phyloP scores from a whole-genome alignment of 2,797 vertebrate species.

The Periparus ater region DNA sequence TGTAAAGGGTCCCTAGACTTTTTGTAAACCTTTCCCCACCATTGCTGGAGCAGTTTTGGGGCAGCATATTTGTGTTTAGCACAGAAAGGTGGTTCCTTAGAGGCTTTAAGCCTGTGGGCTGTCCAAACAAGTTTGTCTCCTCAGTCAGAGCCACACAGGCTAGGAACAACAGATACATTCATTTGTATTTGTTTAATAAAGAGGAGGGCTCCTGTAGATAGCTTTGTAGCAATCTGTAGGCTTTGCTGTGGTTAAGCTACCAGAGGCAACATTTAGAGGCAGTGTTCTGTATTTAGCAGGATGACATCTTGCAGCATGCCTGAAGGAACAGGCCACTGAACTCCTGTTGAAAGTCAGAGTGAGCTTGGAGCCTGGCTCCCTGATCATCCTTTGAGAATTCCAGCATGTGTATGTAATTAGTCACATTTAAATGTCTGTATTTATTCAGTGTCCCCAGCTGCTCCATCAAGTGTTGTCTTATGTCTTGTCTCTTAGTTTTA shows the following conservation, averaged over 20 bases:
- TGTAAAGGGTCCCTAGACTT: neutral
- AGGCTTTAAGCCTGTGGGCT: neutral
- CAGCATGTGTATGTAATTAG: conserved; percentile 55
- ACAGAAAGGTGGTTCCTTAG: neutral
- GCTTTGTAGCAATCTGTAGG: neutral
- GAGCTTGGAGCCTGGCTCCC: conserved; percentile 47
- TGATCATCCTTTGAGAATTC: conserved; percentile 59
- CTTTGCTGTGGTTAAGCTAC: neutral
- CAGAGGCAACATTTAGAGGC: conserved; percentile 39
- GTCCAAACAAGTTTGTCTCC: neutral
- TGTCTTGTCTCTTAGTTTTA: conserved; percentile 32
- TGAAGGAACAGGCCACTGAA: conserved; percentile 34
- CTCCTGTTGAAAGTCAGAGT: conserved; percentile 33
- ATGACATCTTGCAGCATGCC: conserved; percentile 63
- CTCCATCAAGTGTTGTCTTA: conserved; percentile 46
- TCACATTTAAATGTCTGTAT: conserved; percentile 61
- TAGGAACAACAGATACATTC: neutral
- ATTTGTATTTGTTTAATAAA: neutral
- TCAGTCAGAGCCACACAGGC: neutral
- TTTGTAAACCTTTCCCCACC: neutral
- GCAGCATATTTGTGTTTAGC: neutral
- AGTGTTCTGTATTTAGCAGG: conserved; percentile 62
- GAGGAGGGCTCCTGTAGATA: neutral
- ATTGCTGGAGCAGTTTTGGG: neutral
- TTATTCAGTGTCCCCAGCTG: conserved; percentile 51